These are phyloP conservation scores for Pygathrix nemaeus DNA, from an alignment of 2,113 vertebrate genomes.

Conservation along the genomic window DNA sequence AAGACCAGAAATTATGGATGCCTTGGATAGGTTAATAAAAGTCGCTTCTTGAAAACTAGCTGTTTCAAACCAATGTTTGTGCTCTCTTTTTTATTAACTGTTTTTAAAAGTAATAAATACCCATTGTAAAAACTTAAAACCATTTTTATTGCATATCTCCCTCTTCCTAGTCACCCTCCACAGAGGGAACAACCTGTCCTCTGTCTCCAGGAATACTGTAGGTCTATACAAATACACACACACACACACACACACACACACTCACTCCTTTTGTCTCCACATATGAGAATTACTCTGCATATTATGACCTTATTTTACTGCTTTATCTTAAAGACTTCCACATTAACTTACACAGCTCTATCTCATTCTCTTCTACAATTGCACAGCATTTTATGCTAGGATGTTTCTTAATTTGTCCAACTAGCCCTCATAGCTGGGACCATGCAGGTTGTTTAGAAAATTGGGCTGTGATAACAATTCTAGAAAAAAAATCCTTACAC, in stretches of 20 bases:
- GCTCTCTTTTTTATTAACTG: neutral
- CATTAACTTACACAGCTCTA: neutral
- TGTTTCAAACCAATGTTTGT: neutral
- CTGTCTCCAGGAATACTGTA: neutral
- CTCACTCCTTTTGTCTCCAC: neutral
- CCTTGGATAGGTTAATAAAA: neutral
- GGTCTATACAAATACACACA: neutral
- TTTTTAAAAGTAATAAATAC: neutral
- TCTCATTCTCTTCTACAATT: neutral
- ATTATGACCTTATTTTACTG: neutral
- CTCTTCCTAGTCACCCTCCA: neutral
- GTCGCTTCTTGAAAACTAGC: neutral
- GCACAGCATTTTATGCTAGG: no score
- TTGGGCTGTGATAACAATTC: neutral
- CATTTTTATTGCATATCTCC: neutral
- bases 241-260: neutral
- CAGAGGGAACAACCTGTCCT: neutral
- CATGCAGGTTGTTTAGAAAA: neutral
- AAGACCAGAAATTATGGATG: neutral
- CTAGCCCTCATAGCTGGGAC: neutral
- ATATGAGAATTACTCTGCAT: neutral
- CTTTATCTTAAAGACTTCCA: neutral
- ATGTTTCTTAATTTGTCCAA: neutral
- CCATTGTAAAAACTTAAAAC: neutral
- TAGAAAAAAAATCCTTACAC: neutral